These are phyloP conservation scores for Danio rerio DNA, from an alignment of 2,113 vertebrate genomes.

Conservation along the genomic window GRCz12tu NC_133179.1:6606001-6606500, in stretches of 20 bases:
- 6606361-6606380: conserved; percentile 69
- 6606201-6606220: conserved; percentile 67
- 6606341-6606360: conserved; percentile 64
- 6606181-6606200: conserved; percentile 57
- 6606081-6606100: conserved; percentile 32
- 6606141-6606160: conserved; percentile 4
- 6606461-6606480: conserved; percentile 67
- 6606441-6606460: conserved; percentile 73
- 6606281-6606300: conserved; percentile 56
- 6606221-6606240: conserved; percentile 62
- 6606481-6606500: conserved; percentile 71
- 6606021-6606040: conserved; percentile 21
- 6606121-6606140: conserved; percentile 23
- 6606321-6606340: conserved; percentile 62
- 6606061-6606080: background rate
- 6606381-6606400: conserved; percentile 67
- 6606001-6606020: conserved; percentile 43
- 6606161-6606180: conserved; percentile 35
- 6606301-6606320: conserved; percentile 47
- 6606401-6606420: conserved; percentile 74
- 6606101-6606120: conserved; percentile 15
- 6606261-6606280: conserved; percentile 63
- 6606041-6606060: background rate
- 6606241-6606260: conserved; percentile 49
- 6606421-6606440: conserved; percentile 71